Evolutionary conservation across 2,113 vertebrate species (phyloP).

Genomic region (Pitta sordida): DNA sequence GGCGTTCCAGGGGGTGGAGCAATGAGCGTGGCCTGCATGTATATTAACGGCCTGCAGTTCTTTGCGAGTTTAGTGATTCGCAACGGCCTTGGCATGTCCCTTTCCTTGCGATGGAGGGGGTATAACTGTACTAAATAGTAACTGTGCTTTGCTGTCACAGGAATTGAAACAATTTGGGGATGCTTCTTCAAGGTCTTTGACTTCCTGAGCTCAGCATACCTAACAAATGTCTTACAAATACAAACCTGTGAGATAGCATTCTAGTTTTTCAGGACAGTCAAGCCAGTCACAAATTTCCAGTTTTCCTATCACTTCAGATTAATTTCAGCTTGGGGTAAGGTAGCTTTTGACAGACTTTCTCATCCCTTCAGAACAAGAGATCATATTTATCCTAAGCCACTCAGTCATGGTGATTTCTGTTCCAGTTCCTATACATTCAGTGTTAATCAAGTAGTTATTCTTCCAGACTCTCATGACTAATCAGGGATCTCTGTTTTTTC

Average conservation of each 20-base stretch:
- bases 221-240: constrained; percentile 13
- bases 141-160: not conserved
- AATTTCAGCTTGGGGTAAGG: not conserved
- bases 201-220: constrained; percentile 38
- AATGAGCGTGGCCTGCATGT: too few relatives aligned
- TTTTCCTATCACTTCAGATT: not conserved
- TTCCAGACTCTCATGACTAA: not conserved
- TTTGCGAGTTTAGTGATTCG: too few relatives aligned
- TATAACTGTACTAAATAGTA: not conserved
- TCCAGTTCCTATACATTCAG: not conserved
- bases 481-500: not conserved
- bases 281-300: constrained; percentile 1
- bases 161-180: constrained; percentile 33
- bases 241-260: not conserved
- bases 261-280: not conserved
- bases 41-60: too few relatives aligned
- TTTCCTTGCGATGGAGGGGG: too few relatives aligned
- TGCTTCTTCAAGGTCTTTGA: constrained; percentile 10
- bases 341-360: not conserved
- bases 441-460: not conserved
- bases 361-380: not conserved
- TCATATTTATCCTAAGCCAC: not conserved
- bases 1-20: too few relatives aligned
- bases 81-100: too few relatives aligned
- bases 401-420: not conserved